A percentile compares a stretch with the other conserved stretches of the same genome.
Evolutionary conservation across 2,888 invertebrate species (phyloP).

Genomic region (Tethea ocularis): DNA sequence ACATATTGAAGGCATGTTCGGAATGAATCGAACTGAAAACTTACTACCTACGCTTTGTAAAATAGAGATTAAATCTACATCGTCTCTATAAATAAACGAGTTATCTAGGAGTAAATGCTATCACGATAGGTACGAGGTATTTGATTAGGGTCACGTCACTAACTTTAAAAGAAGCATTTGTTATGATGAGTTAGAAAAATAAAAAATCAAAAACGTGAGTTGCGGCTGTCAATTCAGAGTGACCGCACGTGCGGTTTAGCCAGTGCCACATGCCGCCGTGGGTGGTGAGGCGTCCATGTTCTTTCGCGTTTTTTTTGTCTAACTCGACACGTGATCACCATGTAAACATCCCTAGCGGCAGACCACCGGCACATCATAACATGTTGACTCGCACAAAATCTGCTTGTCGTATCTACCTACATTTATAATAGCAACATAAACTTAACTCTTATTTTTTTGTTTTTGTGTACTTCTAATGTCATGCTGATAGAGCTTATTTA

Average conservation of each 20-base stretch:
- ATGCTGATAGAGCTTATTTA: too few species aligned
- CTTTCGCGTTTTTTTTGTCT: conserved; percentile 43
- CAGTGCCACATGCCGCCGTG: conserved; percentile 30
- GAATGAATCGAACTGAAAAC: conserved; percentile 52
- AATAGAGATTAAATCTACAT: conserved; percentile 54
- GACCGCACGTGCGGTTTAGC: conserved; percentile 46
- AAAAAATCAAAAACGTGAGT: conserved; percentile 24
- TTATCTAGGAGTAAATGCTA: conserved; percentile 11
- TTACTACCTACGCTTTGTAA: conserved; percentile 50
- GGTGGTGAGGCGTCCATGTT: conserved; percentile 35
- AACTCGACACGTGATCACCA: conserved; percentile 52
- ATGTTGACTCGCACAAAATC: conserved; percentile 14
- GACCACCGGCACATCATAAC: conserved; percentile 32
- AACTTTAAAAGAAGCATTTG: not conserved
- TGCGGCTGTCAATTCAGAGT: conserved; percentile 32
- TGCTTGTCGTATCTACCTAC: conserved; percentile 25
- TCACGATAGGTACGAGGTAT: conserved; percentile 1
- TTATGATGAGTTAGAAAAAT: not conserved
- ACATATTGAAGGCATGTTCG: conserved; percentile 63
- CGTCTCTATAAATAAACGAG: conserved; percentile 1
- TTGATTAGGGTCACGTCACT: conserved; percentile 1
- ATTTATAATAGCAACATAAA: conserved; percentile 19
- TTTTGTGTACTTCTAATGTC: not conserved
- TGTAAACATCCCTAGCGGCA: conserved; percentile 45
- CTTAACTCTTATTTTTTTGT: conserved; percentile 15